These are phyloP conservation scores for Zaprionus camerounensis DNA, from an alignment of 1,140 invertebrate species.

Conservation along the genomic window DNA sequence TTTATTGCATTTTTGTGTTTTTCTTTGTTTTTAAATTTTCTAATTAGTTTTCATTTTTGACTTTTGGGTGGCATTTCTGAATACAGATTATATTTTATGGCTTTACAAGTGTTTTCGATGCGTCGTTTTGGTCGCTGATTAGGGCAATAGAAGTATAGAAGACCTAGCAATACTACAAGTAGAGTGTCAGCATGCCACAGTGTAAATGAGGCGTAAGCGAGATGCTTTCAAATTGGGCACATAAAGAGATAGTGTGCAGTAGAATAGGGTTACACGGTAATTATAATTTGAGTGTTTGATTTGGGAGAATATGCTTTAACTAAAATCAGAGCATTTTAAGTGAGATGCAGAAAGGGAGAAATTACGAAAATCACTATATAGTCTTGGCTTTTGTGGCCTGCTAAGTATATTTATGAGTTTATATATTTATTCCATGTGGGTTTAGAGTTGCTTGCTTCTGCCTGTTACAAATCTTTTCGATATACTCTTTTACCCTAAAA, in stretches of 20 bases:
- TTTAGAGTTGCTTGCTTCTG: too few relatives aligned
- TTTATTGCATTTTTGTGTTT: constrained; percentile 38
- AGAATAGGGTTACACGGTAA: not conserved
- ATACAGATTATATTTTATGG: constrained; percentile 27
- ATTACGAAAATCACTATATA: too few relatives aligned
- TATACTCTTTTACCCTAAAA: too few relatives aligned
- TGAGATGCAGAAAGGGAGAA: too few relatives aligned
- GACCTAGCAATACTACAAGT: not conserved
- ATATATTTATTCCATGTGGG: too few relatives aligned
- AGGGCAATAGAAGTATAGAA: not conserved
- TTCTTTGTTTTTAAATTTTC: constrained; percentile 42
- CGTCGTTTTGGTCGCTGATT: constrained; percentile 24
- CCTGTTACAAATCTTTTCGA: too few relatives aligned
- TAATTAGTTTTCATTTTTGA: constrained; percentile 61
- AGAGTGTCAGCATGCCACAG: not conserved
- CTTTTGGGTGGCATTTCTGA: constrained; percentile 65
- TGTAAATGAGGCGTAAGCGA: constrained; percentile 50
- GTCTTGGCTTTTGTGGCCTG: too few relatives aligned
- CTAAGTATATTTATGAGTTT: too few relatives aligned
- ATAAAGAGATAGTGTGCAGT: not conserved
- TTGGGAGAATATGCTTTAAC: not conserved
- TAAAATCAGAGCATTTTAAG: not conserved
- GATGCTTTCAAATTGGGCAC: constrained; percentile 28
- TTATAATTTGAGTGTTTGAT: not conserved
- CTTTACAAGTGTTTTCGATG: constrained; percentile 60